A percentile compares a stretch with the other conserved stretches of the same genome.
These are phyloP conservation scores for Carlito syrichta DNA, from an alignment of 2,113 vertebrate species.

Conservation along the genomic window DNA sequence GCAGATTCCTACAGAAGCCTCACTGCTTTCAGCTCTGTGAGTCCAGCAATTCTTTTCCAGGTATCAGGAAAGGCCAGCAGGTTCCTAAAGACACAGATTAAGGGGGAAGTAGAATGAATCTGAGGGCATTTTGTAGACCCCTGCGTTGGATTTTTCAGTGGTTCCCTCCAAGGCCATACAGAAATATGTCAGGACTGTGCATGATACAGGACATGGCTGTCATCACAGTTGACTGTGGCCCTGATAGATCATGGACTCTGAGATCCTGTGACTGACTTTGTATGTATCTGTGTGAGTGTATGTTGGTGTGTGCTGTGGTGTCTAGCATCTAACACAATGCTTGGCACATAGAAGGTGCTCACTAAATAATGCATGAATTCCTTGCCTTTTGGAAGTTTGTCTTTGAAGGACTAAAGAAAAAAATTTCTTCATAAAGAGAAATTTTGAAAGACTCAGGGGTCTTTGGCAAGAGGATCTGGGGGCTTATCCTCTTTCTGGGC, in stretches of 20 bases:
- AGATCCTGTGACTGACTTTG: neutral
- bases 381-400: neutral
- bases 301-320: too few species aligned
- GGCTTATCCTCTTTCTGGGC: too few species aligned
- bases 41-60: neutral
- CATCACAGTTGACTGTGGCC: neutral
- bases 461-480: neutral
- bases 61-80: neutral
- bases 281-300: neutral
- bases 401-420: neutral
- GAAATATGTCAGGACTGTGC: neutral
- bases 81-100: neutral
- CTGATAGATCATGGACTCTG: neutral
- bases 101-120: fast-evolving
- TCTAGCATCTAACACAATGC: neutral
- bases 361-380: neutral
- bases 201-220: fast-evolving
- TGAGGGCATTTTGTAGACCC: neutral
- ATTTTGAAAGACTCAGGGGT: neutral
- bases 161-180: neutral
- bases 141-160: neutral
- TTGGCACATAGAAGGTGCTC: neutral
- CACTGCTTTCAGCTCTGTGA: neutral
- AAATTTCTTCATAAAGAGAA: neutral
- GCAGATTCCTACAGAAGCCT: neutral